Percentiles rank a stretch among this genome's conserved stretches.
Evolutionary conservation across 2,888 invertebrate species (phyloP).

Genomic region (Dasysyrphus tricinctus): DNA sequence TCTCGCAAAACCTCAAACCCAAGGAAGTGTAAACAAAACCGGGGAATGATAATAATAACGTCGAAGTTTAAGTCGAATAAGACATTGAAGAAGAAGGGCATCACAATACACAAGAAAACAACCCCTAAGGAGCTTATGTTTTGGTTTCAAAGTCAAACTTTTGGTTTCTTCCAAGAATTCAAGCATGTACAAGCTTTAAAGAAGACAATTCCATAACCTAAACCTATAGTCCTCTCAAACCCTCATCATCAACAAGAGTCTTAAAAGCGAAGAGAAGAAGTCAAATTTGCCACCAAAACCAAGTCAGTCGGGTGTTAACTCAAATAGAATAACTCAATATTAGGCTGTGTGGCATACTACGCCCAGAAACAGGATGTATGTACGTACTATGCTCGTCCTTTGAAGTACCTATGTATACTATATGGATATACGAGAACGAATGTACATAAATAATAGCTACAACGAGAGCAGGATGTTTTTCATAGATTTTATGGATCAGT

Average conservation of each 20-base stretch:
- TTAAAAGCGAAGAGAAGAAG: conserved; percentile 1
- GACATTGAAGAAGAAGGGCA: neutral
- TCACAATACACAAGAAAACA: conserved; percentile 62
- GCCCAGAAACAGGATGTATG: conserved; percentile 59
- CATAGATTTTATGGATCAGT: conserved; percentile 62
- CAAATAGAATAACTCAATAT: conserved; percentile 74
- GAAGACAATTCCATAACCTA: conserved; percentile 62
- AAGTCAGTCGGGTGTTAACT: conserved; percentile 78
- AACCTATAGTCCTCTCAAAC: conserved; percentile 47
- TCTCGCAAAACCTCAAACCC: conserved; percentile 70
- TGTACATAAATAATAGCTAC: neutral
- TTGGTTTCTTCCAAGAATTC: conserved; percentile 46
- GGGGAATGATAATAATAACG: conserved; percentile 7
- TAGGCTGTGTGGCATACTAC: conserved; percentile 72
- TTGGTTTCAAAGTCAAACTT: conserved; percentile 74
- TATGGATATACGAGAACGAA: neutral
- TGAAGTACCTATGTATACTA: neutral
- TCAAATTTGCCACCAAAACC: conserved; percentile 77
- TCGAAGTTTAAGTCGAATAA: conserved; percentile 3
- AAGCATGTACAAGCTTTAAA: conserved; percentile 57
- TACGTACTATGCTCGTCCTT: conserved; percentile 23
- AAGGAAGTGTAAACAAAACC: conserved; percentile 49
- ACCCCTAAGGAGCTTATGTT: conserved; percentile 74
- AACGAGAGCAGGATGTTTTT: conserved; percentile 21
- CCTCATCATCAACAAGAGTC: neutral